Conservation (phyloP, 1,140 invertebrate genomes). For the Diabrotica virgifera region DNA sequence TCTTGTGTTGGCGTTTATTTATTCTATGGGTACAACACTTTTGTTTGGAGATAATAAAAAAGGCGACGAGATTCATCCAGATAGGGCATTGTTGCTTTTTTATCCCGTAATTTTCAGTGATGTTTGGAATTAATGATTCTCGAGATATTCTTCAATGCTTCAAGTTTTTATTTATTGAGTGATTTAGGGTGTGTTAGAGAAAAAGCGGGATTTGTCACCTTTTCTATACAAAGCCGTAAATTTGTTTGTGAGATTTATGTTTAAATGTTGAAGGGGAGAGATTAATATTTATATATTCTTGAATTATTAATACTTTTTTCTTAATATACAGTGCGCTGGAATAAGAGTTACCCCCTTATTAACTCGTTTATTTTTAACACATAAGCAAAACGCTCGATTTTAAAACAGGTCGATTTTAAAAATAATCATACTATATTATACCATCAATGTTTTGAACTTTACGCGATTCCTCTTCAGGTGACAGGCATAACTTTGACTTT, state of each 20-base stretch:
- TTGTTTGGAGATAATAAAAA: conserved; percentile 16
- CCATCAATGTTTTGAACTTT: too few species aligned
- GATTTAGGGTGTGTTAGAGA: neutral
- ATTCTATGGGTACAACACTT: conserved; percentile 25
- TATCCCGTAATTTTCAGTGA: conserved; percentile 11
- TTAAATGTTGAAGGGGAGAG: neutral
- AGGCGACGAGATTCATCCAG: conserved; percentile 9
- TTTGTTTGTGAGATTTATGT: neutral
- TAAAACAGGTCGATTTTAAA: too few species aligned
- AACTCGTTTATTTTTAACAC: too few species aligned
- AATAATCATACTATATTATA: too few species aligned
- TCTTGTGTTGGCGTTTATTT: conserved; percentile 25
- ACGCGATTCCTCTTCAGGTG: too few species aligned
- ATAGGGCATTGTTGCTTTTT: conserved; percentile 12
- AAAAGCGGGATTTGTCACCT: neutral
- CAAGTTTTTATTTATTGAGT: neutral
- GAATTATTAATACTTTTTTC: too few species aligned
- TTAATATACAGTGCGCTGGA: too few species aligned
- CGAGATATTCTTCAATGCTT: neutral
- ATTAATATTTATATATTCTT: too few species aligned
- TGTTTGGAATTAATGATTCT: neutral
- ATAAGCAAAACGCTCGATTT: too few species aligned
- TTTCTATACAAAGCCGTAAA: neutral
- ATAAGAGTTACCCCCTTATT: too few species aligned
- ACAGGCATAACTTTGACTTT: too few species aligned